Evolutionary conservation across 2,888 invertebrate species (phyloP), one percentile per base, ranked within the genome.

Genomic region (Leuctra nigra): DNA sequence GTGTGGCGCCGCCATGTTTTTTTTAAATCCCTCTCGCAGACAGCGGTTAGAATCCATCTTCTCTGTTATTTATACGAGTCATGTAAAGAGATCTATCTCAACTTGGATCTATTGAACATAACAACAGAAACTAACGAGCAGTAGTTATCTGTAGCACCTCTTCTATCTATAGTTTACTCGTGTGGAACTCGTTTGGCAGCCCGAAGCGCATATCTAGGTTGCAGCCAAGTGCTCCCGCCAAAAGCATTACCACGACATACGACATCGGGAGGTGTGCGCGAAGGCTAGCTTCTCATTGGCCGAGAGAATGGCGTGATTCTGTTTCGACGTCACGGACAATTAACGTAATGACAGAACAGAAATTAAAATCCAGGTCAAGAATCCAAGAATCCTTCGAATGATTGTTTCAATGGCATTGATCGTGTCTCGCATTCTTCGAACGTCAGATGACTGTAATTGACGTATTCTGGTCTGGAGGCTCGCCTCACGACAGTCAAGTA

Each of bases 261-360:
- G 35, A 38, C 38, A 48, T 24, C n/a, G 53, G 47, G 57, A 20
- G 44, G 57, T 57, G 57, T 57, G 53, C 36, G 22, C 38, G 16
- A 56, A 36, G 22, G 39, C 14, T 13, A 41, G 13, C 20, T 11
- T 23, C 13, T 46, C 18, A 57, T 57, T 57, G 53, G 57, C 14
- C 47, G 53, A 46, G 24, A 41, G 14, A 35, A 22, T 57, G 57
- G 57, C 54, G 57, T 57, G 57, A 57, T 57, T 46, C 22, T 1
- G 35, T 13, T 50, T 35, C 35, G 33, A 18, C 35, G 23, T 23
- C 22, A 44, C 44, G 20, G 44, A 20, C 20, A 50, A 29, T 35
- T 18, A 2, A 35, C 50, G 29, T 50, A 29, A 50, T 50, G 50
- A 50, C 50, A 13, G 35, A 13, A 20, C 35, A 50, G 20, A 50